phyloP scores from a whole-genome alignment of 2,888 invertebrate genomes.

The Junonia oenone region DNA sequence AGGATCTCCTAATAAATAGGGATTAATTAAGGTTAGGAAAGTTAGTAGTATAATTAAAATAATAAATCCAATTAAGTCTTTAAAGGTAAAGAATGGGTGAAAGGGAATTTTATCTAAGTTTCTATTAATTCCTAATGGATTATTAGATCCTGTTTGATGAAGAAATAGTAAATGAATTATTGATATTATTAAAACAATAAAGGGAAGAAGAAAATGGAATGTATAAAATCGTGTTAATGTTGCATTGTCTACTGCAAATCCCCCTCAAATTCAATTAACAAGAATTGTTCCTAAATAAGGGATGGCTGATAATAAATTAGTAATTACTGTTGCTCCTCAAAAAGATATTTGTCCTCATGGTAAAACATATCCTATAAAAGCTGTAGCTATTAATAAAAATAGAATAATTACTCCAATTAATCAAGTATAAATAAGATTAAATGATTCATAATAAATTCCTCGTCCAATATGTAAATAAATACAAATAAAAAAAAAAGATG shows the following conservation, averaged over 20 bases:
- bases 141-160: conserved; percentile 82
- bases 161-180: conserved; percentile 84
- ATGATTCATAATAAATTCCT: conserved; percentile 76
- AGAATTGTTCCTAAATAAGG: conserved; percentile 82
- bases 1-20: conserved; percentile 82
- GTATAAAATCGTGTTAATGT: conserved; percentile 88
- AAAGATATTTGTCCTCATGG: conserved; percentile 91
- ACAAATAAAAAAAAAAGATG: conserved; percentile 86
- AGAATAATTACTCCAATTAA: conserved; percentile 82
- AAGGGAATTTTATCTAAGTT: conserved; percentile 85
- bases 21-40: conserved; percentile 72
- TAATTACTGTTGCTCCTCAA: conserved; percentile 90
- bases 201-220: conserved; percentile 86
- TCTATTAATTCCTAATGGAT: conserved; percentile 81
- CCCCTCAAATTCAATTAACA: conserved; percentile 87
- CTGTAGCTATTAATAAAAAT: conserved; percentile 84
- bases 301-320: conserved; percentile 85
- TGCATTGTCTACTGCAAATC: conserved; percentile 86
- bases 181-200: conserved; percentile 81
- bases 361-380: conserved; percentile 88
- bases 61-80: conserved; percentile 82
- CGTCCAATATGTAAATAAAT: conserved; percentile 84
- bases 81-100: conserved; percentile 82
- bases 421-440: conserved; percentile 80
- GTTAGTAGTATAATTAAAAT: conserved; percentile 75